Conservation (phyloP, 2,797 vertebrate species). For the Ataeniobius toweri region DNA sequence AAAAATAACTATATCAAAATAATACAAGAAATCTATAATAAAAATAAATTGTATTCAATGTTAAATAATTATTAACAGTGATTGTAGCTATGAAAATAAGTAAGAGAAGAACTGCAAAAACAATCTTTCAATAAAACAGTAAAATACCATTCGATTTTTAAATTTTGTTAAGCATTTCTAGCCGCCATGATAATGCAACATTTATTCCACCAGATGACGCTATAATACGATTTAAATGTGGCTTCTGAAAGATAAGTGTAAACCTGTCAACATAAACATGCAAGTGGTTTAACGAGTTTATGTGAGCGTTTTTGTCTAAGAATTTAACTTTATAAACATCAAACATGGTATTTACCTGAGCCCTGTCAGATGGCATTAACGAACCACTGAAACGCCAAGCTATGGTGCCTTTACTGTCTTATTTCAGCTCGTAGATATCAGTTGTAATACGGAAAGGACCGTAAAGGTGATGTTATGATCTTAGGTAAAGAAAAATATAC, state of each 20-base stretch:
- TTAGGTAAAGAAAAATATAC: not conserved
- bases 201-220: conserved; percentile 45
- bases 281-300: not conserved
- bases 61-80: not conserved
- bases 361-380: not conserved
- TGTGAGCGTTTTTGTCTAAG: not conserved
- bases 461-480: not conserved
- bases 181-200: not conserved
- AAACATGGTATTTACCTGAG: not conserved
- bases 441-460: not conserved
- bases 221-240: conserved; percentile 24
- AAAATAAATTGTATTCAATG: not conserved
- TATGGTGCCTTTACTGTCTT: conserved; percentile 37
- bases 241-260: not conserved
- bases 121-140: not conserved
- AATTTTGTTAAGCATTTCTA: not conserved
- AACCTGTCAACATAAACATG: not conserved
- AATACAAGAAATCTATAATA: not conserved
- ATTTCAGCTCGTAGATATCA: not conserved
- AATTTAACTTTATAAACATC: not conserved
- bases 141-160: too few species aligned
- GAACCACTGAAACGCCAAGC: not conserved
- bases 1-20: not conserved
- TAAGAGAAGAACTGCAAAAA: not conserved
- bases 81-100: not conserved